Evolutionary conservation across 2,797 vertebrate genomes (phyloP).

Genomic region (Manis crassicaudata): DNA sequence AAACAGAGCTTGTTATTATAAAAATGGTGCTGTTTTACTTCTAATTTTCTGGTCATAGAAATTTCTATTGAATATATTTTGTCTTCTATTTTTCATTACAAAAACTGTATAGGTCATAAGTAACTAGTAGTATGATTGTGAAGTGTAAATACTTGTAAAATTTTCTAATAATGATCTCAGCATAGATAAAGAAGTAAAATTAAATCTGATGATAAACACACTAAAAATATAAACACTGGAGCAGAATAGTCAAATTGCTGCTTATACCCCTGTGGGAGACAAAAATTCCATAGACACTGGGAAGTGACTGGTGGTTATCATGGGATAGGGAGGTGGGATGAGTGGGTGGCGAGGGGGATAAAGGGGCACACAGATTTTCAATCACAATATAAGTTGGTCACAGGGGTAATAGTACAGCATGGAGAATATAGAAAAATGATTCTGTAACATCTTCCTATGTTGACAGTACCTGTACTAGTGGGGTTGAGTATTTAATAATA

Average conservation of each 20-base stretch:
- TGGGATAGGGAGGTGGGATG: no score
- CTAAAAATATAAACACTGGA: not conserved
- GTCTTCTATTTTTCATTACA: not conserved
- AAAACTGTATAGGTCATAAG: not conserved
- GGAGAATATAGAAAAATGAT: no score
- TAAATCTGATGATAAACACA: not conserved
- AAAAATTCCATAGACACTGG: not conserved
- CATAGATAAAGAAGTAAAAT: not conserved
- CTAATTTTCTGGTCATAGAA: not conserved
- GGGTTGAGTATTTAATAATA: no score
- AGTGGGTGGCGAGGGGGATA: no score
- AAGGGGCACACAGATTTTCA: no score
- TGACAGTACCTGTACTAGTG: no score
- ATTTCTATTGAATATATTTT: not conserved
- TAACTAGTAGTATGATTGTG: not conserved
- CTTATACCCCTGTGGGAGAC: not conserved
- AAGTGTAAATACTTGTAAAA: not conserved
- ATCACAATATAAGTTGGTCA: no score
- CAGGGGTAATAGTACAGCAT: no score
- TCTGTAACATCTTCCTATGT: no score
- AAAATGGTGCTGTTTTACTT: not conserved
- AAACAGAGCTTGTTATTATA: not conserved
- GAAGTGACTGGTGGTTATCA: no score
- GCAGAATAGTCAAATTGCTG: not conserved
- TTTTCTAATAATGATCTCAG: not conserved